Percentiles rank a stretch among this genome's conserved stretches.
Evolutionary conservation across 2,888 invertebrate genomes (phyloP).

Genomic region (Drosophila nr. fundita): DNA sequence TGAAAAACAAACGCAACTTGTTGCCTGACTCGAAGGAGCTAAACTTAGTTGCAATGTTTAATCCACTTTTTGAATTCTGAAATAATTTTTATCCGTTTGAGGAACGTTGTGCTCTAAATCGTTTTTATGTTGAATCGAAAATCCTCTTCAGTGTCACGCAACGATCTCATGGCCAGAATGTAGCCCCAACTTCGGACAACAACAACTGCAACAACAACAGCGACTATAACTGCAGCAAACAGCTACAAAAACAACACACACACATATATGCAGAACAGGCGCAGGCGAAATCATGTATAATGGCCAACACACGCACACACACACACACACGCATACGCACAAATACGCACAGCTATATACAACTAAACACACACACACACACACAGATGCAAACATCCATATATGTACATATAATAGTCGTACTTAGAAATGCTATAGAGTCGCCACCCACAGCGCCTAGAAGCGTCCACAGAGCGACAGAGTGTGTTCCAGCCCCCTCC

Average conservation of each 20-base stretch:
- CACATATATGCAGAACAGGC: slow-evolving; percentile 15
- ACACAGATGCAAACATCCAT: slow-evolving; percentile 17
- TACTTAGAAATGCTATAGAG: slow-evolving; percentile 59
- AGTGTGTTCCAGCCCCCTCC: slow-evolving; percentile 11
- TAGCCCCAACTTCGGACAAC: slow-evolving; percentile 9
- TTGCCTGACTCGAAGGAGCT: slow-evolving; percentile 5
- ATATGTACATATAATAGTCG: slow-evolving; percentile 49
- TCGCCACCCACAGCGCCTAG: slow-evolving; percentile 46
- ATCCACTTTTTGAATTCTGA: slow-evolving; percentile 28
- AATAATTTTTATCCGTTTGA: slow-evolving; percentile 51
- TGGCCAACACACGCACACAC: slow-evolving; percentile 1
- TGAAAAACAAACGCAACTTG: neutral
- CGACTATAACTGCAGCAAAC: slow-evolving; percentile 50
- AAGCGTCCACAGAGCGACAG: slow-evolving; percentile 35
- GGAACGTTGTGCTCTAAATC: slow-evolving; percentile 56
- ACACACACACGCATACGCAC: slow-evolving; percentile 37
- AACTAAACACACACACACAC: slow-evolving; percentile 33
- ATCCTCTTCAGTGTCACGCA: slow-evolving; percentile 70
- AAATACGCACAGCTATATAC: slow-evolving; percentile 51
- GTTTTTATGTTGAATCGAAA: slow-evolving; percentile 78
- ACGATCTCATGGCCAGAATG: slow-evolving; percentile 49
- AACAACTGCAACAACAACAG: slow-evolving; percentile 15
- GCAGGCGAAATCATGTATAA: slow-evolving; percentile 10
- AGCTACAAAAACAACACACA: slow-evolving; percentile 48
- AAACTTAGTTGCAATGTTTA: slow-evolving; percentile 15